Evolutionary conservation across 2,888 invertebrate species (phyloP).

Genomic region (Mamestra brassicae): DNA sequence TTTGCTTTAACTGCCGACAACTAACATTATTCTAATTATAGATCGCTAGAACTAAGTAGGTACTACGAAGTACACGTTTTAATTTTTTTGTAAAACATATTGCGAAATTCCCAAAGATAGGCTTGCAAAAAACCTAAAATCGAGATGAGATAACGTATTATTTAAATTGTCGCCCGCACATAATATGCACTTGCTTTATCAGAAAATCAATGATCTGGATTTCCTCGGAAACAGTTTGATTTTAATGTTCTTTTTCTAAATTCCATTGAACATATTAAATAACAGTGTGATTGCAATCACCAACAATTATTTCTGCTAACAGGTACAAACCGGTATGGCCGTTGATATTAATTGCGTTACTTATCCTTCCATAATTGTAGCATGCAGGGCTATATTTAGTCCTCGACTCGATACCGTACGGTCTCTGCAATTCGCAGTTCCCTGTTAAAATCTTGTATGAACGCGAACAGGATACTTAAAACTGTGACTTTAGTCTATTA

Average conservation of each 20-base stretch:
- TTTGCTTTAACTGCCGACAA: constrained; percentile 7
- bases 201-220: constrained; percentile 44
- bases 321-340: constrained; percentile 36
- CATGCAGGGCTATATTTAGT: constrained; percentile 50
- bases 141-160: constrained; percentile 34
- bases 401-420: constrained; percentile 17
- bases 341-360: constrained; percentile 53
- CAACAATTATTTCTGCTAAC: constrained; percentile 18
- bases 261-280: constrained; percentile 11
- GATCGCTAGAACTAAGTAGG: not conserved
- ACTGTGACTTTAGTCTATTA: constrained; percentile 19
- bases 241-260: constrained; percentile 16
- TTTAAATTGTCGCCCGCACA: constrained; percentile 26
- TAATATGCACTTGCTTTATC: constrained; percentile 33
- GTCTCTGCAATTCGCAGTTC: constrained; percentile 31
- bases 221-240: constrained; percentile 1
- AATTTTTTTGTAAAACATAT: not conserved
- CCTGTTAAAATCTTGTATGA: constrained; percentile 33
- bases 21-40: not conserved
- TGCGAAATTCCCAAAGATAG: not conserved
- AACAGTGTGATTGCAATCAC: constrained; percentile 24
- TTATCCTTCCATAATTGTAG: constrained; percentile 45
- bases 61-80: not conserved
- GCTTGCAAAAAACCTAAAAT: constrained; percentile 17
- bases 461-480: constrained; percentile 8